Evolutionary conservation across 2,113 vertebrate species (phyloP).

Genomic region (Nansenia antarctica): DNA sequence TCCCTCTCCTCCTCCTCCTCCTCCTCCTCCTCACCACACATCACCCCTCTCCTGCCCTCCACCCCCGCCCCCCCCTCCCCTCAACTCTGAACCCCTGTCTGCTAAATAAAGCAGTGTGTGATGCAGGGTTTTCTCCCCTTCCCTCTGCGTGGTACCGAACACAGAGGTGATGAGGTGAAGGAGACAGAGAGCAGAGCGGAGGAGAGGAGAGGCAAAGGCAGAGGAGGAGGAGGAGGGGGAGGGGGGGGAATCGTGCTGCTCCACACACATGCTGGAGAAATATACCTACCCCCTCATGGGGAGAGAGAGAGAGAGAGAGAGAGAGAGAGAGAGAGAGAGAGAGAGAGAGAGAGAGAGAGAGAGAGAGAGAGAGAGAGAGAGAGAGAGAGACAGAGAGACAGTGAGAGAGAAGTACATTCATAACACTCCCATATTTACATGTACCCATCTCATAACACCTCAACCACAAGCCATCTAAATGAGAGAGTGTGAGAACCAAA

Average conservation of each 20-base stretch:
- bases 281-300: slow-evolving; percentile 20
- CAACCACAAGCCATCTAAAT: slow-evolving; percentile 46
- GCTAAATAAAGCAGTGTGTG: slow-evolving; percentile 58
- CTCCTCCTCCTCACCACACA: slow-evolving; percentile 21
- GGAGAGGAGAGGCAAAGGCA: not conserved
- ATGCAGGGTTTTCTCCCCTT: slow-evolving; percentile 42
- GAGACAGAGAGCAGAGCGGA: slow-evolving; percentile 65
- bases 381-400: not conserved
- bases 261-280: slow-evolving; percentile 14
- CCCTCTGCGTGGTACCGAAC: slow-evolving; percentile 72
- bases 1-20: slow-evolving; percentile 21
- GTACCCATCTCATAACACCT: slow-evolving; percentile 57
- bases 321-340: not conserved
- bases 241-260: slow-evolving; percentile 22
- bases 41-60: not conserved
- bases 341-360: not conserved
- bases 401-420: not conserved
- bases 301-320: not conserved
- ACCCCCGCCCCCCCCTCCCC: not conserved
- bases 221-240: slow-evolving; percentile 14
- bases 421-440: slow-evolving; percentile 52
- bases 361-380: not conserved
- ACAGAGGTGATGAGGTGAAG: slow-evolving; percentile 70
- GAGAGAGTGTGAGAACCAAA: slow-evolving; percentile 48
- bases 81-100: slow-evolving; percentile 5